These are phyloP conservation scores for Loris lydekkerianus DNA, from an alignment of 2,797 vertebrate genomes.

Conservation along the genomic window DNA sequence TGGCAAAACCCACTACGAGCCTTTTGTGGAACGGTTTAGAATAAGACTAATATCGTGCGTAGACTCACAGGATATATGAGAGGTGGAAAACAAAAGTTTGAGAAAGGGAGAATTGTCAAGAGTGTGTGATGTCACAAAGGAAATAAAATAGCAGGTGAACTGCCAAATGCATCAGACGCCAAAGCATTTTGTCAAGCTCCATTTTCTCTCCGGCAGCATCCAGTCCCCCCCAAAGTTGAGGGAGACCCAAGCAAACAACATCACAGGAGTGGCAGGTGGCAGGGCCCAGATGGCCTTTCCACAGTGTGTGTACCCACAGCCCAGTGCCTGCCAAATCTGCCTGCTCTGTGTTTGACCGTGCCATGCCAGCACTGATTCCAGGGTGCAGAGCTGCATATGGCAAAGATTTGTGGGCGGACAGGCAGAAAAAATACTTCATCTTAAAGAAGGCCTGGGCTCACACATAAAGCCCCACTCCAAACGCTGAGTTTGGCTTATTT, in stretches of 20 bases:
- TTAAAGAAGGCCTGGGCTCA: background rate
- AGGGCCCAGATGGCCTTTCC: slow-evolving; percentile 55
- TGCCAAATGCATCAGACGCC: background rate
- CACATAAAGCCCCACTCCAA: background rate
- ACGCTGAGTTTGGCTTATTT: background rate
- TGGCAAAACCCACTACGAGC: background rate
- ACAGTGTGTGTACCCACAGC: background rate
- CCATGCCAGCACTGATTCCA: slow-evolving; percentile 60
- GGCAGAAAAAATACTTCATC: background rate
- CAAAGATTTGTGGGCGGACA: background rate
- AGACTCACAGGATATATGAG: background rate
- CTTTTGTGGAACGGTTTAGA: background rate
- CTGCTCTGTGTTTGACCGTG: slow-evolving; percentile 52
- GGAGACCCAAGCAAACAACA: slow-evolving; percentile 54
- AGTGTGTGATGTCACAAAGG: background rate
- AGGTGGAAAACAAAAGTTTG: background rate
- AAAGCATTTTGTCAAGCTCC: background rate
- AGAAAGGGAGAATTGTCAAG: background rate
- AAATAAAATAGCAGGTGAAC: background rate
- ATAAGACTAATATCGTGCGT: background rate
- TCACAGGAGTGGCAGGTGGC: slow-evolving; percentile 65
- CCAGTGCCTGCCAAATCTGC: slow-evolving; percentile 57
- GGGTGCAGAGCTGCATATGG: background rate
- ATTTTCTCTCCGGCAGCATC: background rate
- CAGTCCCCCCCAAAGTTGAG: background rate